Evolutionary conservation across 2,113 vertebrate genomes (phyloP).

Genomic region (Pogonocichla stellata): DNA sequence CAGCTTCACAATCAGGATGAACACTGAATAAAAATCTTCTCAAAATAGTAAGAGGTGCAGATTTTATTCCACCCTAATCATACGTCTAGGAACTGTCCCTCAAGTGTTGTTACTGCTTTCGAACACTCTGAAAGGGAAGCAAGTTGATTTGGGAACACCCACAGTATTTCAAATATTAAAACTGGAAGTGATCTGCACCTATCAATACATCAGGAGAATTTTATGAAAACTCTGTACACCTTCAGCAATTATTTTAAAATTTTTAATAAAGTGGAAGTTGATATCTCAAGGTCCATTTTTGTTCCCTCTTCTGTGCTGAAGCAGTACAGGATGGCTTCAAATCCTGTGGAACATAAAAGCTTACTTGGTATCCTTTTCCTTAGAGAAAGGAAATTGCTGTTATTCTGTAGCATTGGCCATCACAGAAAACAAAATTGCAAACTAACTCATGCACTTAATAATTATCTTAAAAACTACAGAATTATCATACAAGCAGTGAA

Average conservation of each 20-base stretch:
- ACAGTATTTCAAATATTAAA: background rate
- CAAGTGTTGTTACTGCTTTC: background rate
- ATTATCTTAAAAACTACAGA: background rate
- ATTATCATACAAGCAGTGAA: background rate
- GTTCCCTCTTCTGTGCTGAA: background rate
- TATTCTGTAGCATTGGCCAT: background rate
- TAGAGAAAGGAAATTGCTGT: background rate
- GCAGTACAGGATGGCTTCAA: background rate
- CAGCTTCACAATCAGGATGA: background rate
- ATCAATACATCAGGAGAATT: background rate
- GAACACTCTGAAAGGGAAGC: background rate
- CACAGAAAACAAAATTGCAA: background rate
- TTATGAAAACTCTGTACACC: background rate
- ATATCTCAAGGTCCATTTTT: background rate
- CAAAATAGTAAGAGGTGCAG: background rate
- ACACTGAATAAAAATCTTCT: background rate
- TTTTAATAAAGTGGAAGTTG: background rate
- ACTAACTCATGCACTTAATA: background rate
- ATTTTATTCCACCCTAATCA: background rate
- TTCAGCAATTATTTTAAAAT: background rate
- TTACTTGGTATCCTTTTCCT: background rate
- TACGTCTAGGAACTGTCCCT: background rate
- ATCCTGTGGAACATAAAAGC: background rate
- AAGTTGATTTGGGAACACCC: background rate
- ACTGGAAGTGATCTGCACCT: background rate